Conservation (phyloP, 2,797 vertebrate genomes). For the Chelon auratus region DNA sequence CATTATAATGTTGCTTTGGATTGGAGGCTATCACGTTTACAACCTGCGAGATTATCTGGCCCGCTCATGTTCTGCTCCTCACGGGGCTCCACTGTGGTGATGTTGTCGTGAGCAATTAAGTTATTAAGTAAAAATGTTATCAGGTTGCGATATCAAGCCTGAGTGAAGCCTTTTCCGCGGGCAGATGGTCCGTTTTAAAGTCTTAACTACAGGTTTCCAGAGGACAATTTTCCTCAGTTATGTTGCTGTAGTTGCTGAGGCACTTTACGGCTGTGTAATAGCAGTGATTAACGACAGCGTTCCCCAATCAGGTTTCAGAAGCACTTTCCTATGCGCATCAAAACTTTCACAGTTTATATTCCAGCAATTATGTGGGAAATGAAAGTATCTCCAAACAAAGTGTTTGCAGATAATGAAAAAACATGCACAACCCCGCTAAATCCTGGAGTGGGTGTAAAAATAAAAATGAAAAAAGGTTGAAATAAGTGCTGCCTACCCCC, state of each 20-base stretch:
- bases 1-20: not conserved
- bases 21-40: conserved; percentile 1
- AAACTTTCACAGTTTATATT: conserved; percentile 55
- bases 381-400: conserved; percentile 64
- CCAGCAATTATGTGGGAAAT: conserved; percentile 55
- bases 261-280: conserved; percentile 42
- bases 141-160: conserved; percentile 12
- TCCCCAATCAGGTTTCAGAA: conserved; percentile 35
- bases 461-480: not conserved
- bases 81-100: not conserved
- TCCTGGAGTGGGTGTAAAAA: conserved; percentile 29
- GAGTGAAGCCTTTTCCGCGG: conserved; percentile 11
- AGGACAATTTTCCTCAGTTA: conserved; percentile 26
- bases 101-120: conserved; percentile 19
- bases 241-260: conserved; percentile 31
- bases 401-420: conserved; percentile 58
- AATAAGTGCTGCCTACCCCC: conserved; percentile 30
- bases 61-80: conserved; percentile 4
- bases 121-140: conserved; percentile 20
- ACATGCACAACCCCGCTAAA: conserved; percentile 45
- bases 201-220: conserved; percentile 14
- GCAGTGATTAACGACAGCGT: conserved; percentile 60
- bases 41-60: not conserved
- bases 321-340: conserved; percentile 30
- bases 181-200: conserved; percentile 17